A percentile compares a stretch with the other conserved stretches of the same genome.
Conservation (phyloP, 1,140 invertebrate species). For the Drosophila pseudoananassae region DNA sequence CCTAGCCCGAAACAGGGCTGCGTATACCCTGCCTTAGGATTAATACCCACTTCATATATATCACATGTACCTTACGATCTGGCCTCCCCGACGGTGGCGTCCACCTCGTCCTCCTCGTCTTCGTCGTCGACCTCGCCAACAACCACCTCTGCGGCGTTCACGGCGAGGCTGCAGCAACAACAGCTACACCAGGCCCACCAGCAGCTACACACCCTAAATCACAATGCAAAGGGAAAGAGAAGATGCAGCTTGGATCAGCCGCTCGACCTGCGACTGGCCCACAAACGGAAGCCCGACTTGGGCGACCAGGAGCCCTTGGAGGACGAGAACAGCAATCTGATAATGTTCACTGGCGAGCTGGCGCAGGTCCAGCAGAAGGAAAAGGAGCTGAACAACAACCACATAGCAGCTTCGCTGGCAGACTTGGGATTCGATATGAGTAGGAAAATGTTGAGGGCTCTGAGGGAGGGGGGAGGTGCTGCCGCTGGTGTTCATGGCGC, state of each 20-base stretch:
- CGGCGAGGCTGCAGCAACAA: conserved; percentile 33
- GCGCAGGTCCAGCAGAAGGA: conserved; percentile 65
- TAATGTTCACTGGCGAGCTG: conserved; percentile 60
- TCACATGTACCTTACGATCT: conserved; percentile 84
- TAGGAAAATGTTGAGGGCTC: conserved; percentile 66
- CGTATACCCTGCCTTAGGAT: conserved; percentile 88
- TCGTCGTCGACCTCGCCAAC: conserved; percentile 39
- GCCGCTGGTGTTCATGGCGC: conserved; percentile 8
- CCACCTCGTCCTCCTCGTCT: conserved; percentile 25
- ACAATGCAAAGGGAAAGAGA: conserved; percentile 62
- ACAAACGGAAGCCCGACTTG: conserved; percentile 85
- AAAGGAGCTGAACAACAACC: conserved; percentile 75
- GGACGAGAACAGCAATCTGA: conserved; percentile 69
- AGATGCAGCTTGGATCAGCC: conserved; percentile 88
- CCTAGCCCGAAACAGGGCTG: conserved; percentile 90
- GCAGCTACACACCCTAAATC: conserved; percentile 39
- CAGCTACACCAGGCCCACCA: conserved; percentile 38
- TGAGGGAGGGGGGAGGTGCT: conserved; percentile 56
- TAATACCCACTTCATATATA: conserved; percentile 84
- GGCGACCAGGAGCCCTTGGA: conserved; percentile 47
- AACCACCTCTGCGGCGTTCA: conserved; percentile 44
- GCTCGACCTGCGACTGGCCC: conserved; percentile 92
- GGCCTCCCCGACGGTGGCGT: conserved; percentile 70
- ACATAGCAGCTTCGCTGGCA: conserved; percentile 70
- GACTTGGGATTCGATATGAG: conserved; percentile 73